Percentiles rank a stretch among this genome's conserved stretches.
Evolutionary conservation across 2,113 vertebrate species (phyloP).

Genomic region (Cichladusa arquata): DNA sequence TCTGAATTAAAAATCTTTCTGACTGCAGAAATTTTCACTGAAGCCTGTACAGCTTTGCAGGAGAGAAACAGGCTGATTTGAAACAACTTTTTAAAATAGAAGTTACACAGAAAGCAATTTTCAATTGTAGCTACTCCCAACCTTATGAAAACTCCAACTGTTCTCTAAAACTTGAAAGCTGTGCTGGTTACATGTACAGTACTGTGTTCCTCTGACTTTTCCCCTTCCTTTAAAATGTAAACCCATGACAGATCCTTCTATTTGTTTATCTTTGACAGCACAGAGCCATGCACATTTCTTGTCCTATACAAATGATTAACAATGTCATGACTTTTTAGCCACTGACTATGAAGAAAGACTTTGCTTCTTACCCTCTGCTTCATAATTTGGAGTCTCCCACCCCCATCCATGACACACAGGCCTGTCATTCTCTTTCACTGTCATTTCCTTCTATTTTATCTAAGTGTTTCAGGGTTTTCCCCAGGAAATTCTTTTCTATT

Average conservation of each 20-base stretch:
- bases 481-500: constrained; percentile 76
- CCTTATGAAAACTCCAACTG: background rate
- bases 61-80: background rate
- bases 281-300: constrained; percentile 8
- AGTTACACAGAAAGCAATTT: background rate
- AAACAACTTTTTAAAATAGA: background rate
- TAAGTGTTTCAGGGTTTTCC: constrained; percentile 72
- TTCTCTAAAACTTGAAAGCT: background rate
- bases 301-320: constrained; percentile 48
- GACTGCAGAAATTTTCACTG: background rate
- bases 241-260: background rate
- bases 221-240: constrained; percentile 42
- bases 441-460: constrained; percentile 75
- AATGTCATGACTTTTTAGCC: constrained; percentile 47
- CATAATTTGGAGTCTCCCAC: constrained; percentile 52
- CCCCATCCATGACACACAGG: constrained; percentile 56
- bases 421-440: constrained; percentile 64
- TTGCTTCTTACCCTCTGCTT: constrained; percentile 49
- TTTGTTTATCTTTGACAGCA: constrained; percentile 48
- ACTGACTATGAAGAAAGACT: constrained; percentile 17
- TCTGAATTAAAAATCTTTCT: background rate
- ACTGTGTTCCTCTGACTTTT: constrained; percentile 37
- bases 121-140: background rate
- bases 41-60: background rate
- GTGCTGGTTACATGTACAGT: background rate